Base-by-base conservation (phyloP, 2,113 vertebrate species). In the Pavo muticus region DNA sequence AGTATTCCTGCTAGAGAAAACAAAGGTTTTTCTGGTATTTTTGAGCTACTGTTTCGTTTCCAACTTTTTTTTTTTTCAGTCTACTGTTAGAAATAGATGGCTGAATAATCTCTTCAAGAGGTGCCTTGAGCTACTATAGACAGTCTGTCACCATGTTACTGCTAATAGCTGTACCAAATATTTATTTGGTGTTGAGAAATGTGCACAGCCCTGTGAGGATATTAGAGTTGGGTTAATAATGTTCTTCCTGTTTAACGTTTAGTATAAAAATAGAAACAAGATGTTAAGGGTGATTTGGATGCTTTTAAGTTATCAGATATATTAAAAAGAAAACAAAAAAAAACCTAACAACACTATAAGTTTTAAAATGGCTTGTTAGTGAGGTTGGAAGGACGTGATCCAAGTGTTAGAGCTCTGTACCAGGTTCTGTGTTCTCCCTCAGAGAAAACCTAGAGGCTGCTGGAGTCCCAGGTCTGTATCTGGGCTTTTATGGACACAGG, bases 331-430 rank as follows among this genome's bases (percentile, higher is more conserved):
- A 24, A 39, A 39, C 14, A 39, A 37, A 39, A 11, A 61, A 39
- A 18, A 69, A 87, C 18, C 18, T 11, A 56, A 32, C 30, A 19
- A 30, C 54, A 54, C 10, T 0, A 0, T 74, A 20, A 50, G 10
- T 59, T 90, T 83, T 77, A 39, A 68, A 68, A 30, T 77, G 6
- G 27, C 20, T 85, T 70, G 6, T 67, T 83, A 15, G 0, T 87
- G 73, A 81, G 56, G 13, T 68, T 5, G 1, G 21, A 81, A 68
- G 29, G 84, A 24, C 3, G 1, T 4, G 15, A 37, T 74, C 12
- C 63, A 52, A 42, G 9, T 11, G 1, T n/a, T 47, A 29, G 39
- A 29, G 8, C 56, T 80, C n/a, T 40, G 11, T n/a, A 30, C 5
- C 45, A 32, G 23, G 50, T 91, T 67, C 29, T 0, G 0, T 59